Conservation (phyloP, 2,888 invertebrate species). For the Dolomedes plantarius region DNA sequence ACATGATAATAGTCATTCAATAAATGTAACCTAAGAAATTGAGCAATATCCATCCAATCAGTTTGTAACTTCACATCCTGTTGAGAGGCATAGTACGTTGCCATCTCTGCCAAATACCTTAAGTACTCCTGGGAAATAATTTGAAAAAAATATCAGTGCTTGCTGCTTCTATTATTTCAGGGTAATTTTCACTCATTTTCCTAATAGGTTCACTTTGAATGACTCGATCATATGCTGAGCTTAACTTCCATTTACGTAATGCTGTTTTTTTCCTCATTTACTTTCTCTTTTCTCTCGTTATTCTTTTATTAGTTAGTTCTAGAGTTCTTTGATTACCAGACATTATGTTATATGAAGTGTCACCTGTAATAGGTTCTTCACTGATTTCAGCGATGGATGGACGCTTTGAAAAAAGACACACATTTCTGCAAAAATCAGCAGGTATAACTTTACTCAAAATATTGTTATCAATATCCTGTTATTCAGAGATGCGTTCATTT, state of each 20-base stretch:
- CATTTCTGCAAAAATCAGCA: not conserved
- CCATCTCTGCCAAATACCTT: not conserved
- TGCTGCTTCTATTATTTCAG: not conserved
- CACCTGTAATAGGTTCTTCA: too few species aligned
- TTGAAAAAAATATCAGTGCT: not conserved
- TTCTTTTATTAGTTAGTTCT: not conserved
- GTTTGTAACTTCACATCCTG: not conserved
- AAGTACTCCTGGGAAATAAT: not conserved
- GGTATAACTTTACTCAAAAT: too few species aligned
- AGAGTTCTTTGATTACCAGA: not conserved
- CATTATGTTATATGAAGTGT: not conserved
- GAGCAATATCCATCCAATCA: constrained; percentile 3
- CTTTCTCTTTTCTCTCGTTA: not conserved
- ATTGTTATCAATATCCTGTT: not conserved
- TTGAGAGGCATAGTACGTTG: not conserved
- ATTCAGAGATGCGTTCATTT: not conserved
- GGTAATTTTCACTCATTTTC: not conserved
- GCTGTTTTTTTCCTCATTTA: not conserved
- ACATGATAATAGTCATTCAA: not conserved
- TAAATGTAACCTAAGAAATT: not conserved
- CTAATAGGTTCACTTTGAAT: not conserved
- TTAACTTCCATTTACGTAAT: not conserved
- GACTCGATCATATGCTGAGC: not conserved
- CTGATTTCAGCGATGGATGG: not conserved
- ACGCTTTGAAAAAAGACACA: not conserved